Evolutionary conservation across 2,888 invertebrate genomes (phyloP), one percentile per base, ranked within the genome.

Genomic region (Drosophila mimica): DNA sequence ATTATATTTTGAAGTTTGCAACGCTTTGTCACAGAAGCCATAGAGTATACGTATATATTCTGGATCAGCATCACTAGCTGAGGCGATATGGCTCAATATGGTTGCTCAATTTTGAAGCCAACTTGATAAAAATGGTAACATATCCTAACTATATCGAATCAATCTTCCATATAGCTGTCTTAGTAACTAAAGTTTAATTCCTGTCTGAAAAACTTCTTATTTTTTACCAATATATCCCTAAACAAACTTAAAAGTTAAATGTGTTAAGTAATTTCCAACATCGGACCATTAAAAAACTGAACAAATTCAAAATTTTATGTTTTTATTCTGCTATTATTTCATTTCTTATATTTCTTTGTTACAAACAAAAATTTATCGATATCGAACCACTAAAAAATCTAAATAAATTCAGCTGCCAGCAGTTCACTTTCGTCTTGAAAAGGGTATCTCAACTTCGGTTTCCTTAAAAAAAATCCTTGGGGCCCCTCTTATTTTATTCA

Each of bases 401-500:
- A 15, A 15, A 0, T 7, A 13, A 4, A 46, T 46, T 43, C 43
- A 20, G 40, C n/a, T 40, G 9, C 4, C 4, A 5, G n/a, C 4
- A 15, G 2, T 20, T 46, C 2, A 0, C 46, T 25, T 46, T 25
- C 4, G 7, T 20, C 20, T 1, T 46, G 46, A 7, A 4, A 15
- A 46, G 46, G 2, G 46, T 25, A 46, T 46, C 4, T 46, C 1
- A 15, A 8, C 0, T 8, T 25, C 46, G 46, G 46, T 4, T 25
- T 25, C 8, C 1, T 2, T 0, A 0, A 25, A 8, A 8, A 25
- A 25, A 25, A 25, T 25, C 25, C 25, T 1, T 25, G 25, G 25
- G 8, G 2, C 2, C 15, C 4, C 8, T 40, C 9, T 28, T 28
- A 8, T 2, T 36, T 46, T 81, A 72, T 69, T 81, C 71, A 67